phyloP scores from a whole-genome alignment of 1,140 invertebrate species.

The Holotrichia oblita region DNA sequence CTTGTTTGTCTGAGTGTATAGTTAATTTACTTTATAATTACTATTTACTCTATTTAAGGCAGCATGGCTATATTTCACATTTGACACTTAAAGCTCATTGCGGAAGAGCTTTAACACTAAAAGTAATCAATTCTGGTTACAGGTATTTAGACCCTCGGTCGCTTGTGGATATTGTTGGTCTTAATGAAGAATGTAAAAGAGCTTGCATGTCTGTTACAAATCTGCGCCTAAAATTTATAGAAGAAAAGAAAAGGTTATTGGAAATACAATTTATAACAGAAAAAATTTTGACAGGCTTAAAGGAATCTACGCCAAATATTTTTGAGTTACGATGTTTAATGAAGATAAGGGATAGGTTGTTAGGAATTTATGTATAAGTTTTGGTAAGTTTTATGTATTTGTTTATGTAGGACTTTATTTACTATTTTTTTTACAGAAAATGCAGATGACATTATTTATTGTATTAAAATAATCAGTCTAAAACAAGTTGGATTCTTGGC shows the following conservation, averaged over 20 bases:
- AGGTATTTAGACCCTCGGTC: constrained; percentile 16
- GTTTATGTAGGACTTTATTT: background rate
- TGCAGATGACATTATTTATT: background rate
- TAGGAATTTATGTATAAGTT: background rate
- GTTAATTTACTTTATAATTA: too few relatives aligned
- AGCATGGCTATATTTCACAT: background rate
- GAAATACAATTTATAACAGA: background rate
- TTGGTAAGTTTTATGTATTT: background rate
- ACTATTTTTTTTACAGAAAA: too few relatives aligned
- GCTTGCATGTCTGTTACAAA: constrained; percentile 9
- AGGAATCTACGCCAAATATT: background rate
- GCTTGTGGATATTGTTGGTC: background rate
- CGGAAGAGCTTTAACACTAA: too few relatives aligned
- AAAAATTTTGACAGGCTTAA: background rate
- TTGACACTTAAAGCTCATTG: too few relatives aligned
- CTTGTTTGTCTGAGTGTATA: too few relatives aligned
- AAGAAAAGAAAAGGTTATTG: background rate
- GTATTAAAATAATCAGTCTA: background rate
- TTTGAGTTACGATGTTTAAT: background rate
- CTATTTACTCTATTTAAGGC: too few relatives aligned
- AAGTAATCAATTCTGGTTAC: too few relatives aligned
- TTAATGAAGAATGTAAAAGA: background rate
- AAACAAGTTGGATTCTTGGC: background rate
- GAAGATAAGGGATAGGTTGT: constrained; percentile 10
- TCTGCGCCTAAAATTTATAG: background rate